Percentiles rank a stretch among this genome's conserved stretches.
Conservation (phyloP, 2,113 vertebrate species). For the Oncorhynchus kisutch region DNA sequence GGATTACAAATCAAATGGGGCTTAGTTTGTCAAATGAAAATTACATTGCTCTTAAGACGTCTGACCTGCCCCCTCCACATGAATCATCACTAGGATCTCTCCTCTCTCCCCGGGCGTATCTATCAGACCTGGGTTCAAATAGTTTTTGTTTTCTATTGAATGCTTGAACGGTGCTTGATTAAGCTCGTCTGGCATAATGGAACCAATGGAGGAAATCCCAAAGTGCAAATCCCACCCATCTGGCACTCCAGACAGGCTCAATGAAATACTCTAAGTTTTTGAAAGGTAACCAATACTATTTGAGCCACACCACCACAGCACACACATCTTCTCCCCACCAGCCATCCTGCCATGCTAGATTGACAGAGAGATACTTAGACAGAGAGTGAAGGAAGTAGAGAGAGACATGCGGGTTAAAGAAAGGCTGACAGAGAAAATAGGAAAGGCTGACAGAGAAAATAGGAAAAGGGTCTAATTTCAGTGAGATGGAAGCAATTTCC, state of each 20-base stretch:
- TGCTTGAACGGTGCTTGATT: too few relatives aligned
- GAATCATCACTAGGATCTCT: slow-evolving; percentile 18
- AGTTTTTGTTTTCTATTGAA: too few relatives aligned
- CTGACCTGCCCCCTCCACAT: slow-evolving; percentile 19
- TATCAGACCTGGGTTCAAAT: too few relatives aligned
- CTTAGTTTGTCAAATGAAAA: slow-evolving; percentile 39
- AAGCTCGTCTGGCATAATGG: too few relatives aligned
- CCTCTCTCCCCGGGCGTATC: neutral
- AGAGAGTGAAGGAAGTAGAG: slow-evolving; percentile 4
- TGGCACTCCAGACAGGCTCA: too few relatives aligned
- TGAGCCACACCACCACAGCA: neutral
- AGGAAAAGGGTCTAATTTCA: slow-evolving; percentile 44
- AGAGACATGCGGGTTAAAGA: slow-evolving; percentile 36
- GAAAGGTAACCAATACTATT: too few relatives aligned
- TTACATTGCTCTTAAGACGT: slow-evolving; percentile 35
- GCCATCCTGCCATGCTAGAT: slow-evolving; percentile 28
- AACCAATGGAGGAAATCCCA: slow-evolving; percentile 23
- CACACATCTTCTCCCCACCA: slow-evolving; percentile 9
- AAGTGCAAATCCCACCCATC: slow-evolving; percentile 15
- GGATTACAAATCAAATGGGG: slow-evolving; percentile 50
- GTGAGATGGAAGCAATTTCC: slow-evolving; percentile 26
- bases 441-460: slow-evolving; percentile 9
- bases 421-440: slow-evolving; percentile 9
- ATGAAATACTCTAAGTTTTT: too few relatives aligned
- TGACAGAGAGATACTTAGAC: slow-evolving; percentile 18